Conservation (phyloP, 2,797 vertebrate genomes). For the Hapalemur alaotrensis region DNA sequence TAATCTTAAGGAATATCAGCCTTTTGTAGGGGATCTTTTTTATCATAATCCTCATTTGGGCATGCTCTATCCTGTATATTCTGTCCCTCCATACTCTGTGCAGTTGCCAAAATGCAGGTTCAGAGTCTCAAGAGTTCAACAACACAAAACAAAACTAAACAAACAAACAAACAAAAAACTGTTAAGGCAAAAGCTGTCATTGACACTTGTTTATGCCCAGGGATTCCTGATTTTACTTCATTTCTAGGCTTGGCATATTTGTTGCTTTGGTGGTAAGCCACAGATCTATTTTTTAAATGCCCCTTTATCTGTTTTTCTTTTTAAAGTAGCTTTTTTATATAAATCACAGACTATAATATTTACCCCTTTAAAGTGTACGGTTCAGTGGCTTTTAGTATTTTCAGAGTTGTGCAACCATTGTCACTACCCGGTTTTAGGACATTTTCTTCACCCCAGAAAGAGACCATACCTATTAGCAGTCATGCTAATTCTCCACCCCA, state of each 20-base stretch:
- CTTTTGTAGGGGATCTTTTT: background rate
- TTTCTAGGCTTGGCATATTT: background rate
- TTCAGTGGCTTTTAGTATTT: background rate
- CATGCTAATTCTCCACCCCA: background rate
- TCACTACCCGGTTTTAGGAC: background rate
- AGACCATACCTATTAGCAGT: background rate
- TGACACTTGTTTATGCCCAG: background rate
- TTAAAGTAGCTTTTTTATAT: background rate
- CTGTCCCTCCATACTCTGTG: background rate
- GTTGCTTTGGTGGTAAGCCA: background rate
- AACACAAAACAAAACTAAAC: background rate
- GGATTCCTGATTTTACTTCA: background rate
- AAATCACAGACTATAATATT: background rate
- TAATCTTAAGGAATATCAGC: background rate
- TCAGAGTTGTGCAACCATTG: background rate
- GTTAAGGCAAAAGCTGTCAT: background rate
- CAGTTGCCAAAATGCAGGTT: background rate
- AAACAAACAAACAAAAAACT: background rate
- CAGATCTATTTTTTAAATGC: background rate
- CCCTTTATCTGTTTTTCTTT: background rate
- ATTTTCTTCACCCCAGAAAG: background rate
- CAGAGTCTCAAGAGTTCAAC: background rate
- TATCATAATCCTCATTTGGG: background rate
- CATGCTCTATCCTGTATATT: background rate
- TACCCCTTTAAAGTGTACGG: background rate